These are phyloP conservation scores for Caenorhabditis sinica DNA, from an alignment of 2,888 invertebrate species.

Conservation along the genomic window DNA sequence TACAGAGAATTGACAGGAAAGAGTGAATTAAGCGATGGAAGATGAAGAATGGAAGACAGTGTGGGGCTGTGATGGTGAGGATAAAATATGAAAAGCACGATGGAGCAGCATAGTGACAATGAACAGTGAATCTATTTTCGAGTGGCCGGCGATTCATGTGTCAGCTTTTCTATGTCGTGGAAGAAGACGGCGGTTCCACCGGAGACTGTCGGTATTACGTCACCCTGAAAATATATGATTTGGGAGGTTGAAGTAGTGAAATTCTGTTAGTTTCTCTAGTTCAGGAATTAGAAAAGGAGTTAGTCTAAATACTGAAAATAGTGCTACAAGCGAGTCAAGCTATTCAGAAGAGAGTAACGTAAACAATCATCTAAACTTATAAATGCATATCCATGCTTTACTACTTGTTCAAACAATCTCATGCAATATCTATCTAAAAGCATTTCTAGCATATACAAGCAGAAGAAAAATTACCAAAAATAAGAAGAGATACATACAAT, in stretches of 20 bases:
- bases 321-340: neutral
- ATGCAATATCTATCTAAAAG: neutral
- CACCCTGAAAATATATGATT: constrained; percentile 87
- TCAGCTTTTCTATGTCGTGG: constrained; percentile 91
- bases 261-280: neutral
- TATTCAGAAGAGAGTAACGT: too few relatives aligned
- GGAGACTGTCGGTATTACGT: constrained; percentile 94
- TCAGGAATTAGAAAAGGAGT: too few relatives aligned
- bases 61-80: too few relatives aligned
- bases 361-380: too few relatives aligned
- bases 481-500: constrained; percentile 14
- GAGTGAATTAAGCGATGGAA: neutral
- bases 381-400: neutral
- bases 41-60: neutral
- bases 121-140: constrained; percentile 15
- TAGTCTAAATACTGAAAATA: neutral
- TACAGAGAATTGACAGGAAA: constrained; percentile 33
- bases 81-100: constrained; percentile 3
- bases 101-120: neutral
- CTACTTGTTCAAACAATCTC: neutral
- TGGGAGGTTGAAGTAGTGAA: neutral
- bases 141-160: constrained; percentile 75
- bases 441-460: neutral
- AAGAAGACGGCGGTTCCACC: constrained; percentile 97
- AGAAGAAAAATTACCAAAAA: neutral